These are phyloP conservation scores for Elgaria multicarinata DNA, from an alignment of 2,113 vertebrate species.

Conservation along the genomic window DNA sequence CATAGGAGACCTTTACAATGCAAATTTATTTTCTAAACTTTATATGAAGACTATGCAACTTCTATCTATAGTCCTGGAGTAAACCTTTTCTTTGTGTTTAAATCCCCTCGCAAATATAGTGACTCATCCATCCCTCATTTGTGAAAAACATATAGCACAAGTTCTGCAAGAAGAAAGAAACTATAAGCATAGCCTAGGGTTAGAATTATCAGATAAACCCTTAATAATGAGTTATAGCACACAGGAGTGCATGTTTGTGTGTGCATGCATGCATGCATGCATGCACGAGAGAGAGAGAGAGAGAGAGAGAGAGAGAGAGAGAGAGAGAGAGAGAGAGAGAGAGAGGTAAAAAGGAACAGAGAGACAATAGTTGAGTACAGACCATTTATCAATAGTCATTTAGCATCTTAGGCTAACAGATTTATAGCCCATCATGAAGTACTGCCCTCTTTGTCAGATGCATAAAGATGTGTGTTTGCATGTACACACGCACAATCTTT, in stretches of 20 bases:
- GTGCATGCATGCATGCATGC: no score
- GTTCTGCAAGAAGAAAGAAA: no score
- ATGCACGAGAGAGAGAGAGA: not conserved
- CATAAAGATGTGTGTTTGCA: not conserved
- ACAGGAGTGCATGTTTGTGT: no score
- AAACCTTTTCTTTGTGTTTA: no score
- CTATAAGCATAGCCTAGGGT: no score
- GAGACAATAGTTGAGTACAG: not conserved
- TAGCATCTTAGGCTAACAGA: not conserved
- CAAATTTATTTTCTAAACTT: not conserved
- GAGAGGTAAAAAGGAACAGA: not conserved
- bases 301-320: not conserved
- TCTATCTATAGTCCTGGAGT: no score
- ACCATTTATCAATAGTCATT: not conserved
- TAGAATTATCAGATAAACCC: no score
- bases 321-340: not conserved
- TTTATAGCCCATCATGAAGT: not conserved
- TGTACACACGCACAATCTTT: not conserved
- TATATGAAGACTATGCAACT: no score
- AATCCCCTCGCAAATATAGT: no score
- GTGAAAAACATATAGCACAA: no score
- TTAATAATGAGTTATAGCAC: no score
- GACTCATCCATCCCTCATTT: no score
- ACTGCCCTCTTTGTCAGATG: not conserved
- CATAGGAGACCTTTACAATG: not conserved